These are phyloP conservation scores for Drosophila santomea DNA, from an alignment of 1,140 invertebrate genomes.

Conservation along the genomic window DNA sequence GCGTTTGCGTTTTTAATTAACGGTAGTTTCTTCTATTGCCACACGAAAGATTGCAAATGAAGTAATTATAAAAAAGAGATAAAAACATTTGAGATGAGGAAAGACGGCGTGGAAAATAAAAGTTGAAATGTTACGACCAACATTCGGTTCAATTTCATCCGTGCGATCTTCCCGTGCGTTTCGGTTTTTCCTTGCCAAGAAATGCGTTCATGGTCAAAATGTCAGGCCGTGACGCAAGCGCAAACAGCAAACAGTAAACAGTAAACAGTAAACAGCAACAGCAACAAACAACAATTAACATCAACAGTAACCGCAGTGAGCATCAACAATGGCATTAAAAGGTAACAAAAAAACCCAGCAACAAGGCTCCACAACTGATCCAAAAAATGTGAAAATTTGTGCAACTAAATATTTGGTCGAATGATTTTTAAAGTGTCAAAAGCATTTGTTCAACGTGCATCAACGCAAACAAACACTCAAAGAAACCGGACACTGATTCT, in stretches of 20 bases:
- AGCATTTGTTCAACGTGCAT: constrained; percentile 4
- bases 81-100: constrained; percentile 33
- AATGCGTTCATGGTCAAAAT: constrained; percentile 81
- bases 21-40: constrained; percentile 76
- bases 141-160: constrained; percentile 58
- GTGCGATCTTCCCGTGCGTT: constrained; percentile 15
- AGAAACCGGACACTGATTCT: background rate
- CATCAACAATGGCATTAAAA: constrained; percentile 41
- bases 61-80: constrained; percentile 65
- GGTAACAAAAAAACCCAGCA: constrained; percentile 19
- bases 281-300: constrained; percentile 16
- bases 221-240: constrained; percentile 64
- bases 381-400: constrained; percentile 43
- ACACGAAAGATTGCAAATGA: constrained; percentile 78
- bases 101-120: constrained; percentile 39
- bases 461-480: constrained; percentile 3
- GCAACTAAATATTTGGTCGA: constrained; percentile 57
- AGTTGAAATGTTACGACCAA: constrained; percentile 57
- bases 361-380: constrained; percentile 23
- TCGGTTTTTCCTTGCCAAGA: constrained; percentile 64
- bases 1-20: constrained; percentile 81
- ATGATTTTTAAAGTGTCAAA: constrained; percentile 46
- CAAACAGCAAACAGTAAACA: constrained; percentile 34
- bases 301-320: constrained; percentile 11
- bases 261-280: constrained; percentile 17